Evolutionary conservation across 2,797 vertebrate species (phyloP), one percentile per base, ranked within the genome.

Genomic region (Catostomus latipinnis): DNA sequence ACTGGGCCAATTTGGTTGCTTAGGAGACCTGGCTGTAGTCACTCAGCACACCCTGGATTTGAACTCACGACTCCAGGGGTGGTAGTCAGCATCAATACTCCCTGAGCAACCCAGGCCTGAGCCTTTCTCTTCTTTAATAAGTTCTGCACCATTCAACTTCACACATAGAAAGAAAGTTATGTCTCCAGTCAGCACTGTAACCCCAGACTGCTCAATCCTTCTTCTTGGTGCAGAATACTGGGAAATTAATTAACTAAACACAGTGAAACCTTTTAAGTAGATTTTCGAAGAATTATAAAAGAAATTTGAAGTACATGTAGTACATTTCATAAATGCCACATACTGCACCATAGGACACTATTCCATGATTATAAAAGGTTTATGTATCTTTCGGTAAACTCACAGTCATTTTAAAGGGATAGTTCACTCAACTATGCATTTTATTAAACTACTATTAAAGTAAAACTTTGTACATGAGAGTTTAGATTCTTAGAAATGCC

Each of bases 71-170:
- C 34, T 34, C 34, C 4, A 34, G 34, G 34, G 34, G 34, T 34
- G 34, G 34, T 34, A 34, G 34, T 34, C 34, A 34, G 34, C 2
- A 2, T 34, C 34, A 34, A 34, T 34, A 34, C 34, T 34, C 3
- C 1, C 4, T 34, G 34, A 34, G 3, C 34, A 3, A 3, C 34
- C 34, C 34, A 34, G 1, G 34, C 34, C 34, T 79, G 84, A 88
- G 74, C 75, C 74, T 43, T 52, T 79, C 66, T 87, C 84, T 84
- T 83, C 83, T 86, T 90, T 86, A 84, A 86, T 83, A 57, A 75
- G 84, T 84, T 84, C 75, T 57, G 70, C 73, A 45, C 56, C 52
- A 50, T 49, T 72, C 74, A 71, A 43, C 43, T 66, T 50, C 50
- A 50, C 52, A 46, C 5, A 34, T 49, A 4, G 66, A 77, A 65